phyloP scores from a whole-genome alignment of 1,140 invertebrate species.

The Drosophila paulistorum region DNA sequence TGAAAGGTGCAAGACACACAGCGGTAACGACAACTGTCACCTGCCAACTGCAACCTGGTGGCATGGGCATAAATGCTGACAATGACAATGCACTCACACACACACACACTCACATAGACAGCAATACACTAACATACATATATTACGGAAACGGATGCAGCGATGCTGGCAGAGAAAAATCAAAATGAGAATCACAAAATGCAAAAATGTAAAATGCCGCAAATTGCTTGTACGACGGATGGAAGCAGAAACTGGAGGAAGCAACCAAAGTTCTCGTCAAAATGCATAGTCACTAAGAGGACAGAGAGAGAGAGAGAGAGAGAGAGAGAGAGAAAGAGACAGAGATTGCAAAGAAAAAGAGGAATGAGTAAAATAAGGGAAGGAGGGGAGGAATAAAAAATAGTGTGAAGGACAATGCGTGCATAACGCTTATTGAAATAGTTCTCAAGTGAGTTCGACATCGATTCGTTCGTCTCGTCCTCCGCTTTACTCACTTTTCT shows the following conservation, averaged over 20 bases:
- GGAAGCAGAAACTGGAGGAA: constrained; percentile 69
- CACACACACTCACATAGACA: constrained; percentile 6
- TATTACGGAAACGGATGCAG: constrained; percentile 48
- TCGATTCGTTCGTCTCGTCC: constrained; percentile 20
- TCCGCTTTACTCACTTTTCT: neutral
- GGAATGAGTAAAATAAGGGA: neutral
- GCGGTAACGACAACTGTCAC: constrained; percentile 39
- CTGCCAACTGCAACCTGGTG: constrained; percentile 25
- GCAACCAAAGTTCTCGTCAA: constrained; percentile 37
- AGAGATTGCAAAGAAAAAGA: neutral
- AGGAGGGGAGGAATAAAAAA: constrained; percentile 42
- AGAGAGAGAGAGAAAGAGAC: no score
- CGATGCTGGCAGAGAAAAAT: constrained; percentile 52
- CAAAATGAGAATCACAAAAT: constrained; percentile 70
- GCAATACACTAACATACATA: constrained; percentile 18
- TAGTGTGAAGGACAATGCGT: constrained; percentile 78
- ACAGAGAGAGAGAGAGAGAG: neutral
- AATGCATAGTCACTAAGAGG: neutral
- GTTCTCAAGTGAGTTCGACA: constrained; percentile 76
- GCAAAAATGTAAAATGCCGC: constrained; percentile 67
- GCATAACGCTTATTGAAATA: constrained; percentile 80
- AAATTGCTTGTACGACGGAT: constrained; percentile 62
- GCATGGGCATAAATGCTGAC: constrained; percentile 38
- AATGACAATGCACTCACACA: constrained; percentile 14
- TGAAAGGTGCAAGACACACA: neutral